A percentile compares a stretch with the other conserved stretches of the same genome.
phyloP scores from a whole-genome alignment of 2,797 vertebrate species.

The Jordanella pulchra region DNA sequence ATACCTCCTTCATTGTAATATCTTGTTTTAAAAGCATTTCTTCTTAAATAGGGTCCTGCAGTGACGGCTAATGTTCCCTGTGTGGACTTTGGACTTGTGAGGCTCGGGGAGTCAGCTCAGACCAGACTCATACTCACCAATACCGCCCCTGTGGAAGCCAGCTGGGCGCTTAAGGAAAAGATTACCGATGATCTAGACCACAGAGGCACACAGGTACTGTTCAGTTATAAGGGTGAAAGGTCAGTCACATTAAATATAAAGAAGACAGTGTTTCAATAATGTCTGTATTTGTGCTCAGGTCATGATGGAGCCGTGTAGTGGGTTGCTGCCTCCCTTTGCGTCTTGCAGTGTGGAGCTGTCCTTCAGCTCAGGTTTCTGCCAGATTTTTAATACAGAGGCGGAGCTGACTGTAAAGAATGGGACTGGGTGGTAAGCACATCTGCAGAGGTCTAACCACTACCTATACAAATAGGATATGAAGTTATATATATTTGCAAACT shows the following conservation, averaged over 20 bases:
- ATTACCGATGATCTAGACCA: conserved; percentile 9
- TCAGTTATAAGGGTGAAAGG: neutral
- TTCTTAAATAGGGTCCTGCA: conserved; percentile 81
- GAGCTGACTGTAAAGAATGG: conserved; percentile 87
- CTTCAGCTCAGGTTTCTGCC: conserved; percentile 79
- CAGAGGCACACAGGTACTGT: conserved; percentile 57
- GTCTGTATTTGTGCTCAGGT: conserved; percentile 69
- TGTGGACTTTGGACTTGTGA: conserved; percentile 85
- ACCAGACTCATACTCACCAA: conserved; percentile 82
- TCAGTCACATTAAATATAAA: neutral
- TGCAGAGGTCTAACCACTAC: neutral
- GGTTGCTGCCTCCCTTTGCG: conserved; percentile 80
- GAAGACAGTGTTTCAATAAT: neutral
- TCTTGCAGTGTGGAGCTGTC: conserved; percentile 77
- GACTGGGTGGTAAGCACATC: conserved; percentile 81
- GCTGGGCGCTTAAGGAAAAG: conserved; percentile 84
- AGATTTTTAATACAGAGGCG: conserved; percentile 82
- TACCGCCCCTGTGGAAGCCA: conserved; percentile 81
- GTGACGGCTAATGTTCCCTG: conserved; percentile 79
- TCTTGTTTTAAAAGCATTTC: neutral
- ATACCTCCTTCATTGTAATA: neutral
- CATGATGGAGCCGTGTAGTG: conserved; percentile 78
- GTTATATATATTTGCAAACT: neutral
- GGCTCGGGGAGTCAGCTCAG: conserved; percentile 72
- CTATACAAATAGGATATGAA: neutral